phyloP scores from a whole-genome alignment of 2,113 vertebrate genomes.

The Hyla sarda region DNA sequence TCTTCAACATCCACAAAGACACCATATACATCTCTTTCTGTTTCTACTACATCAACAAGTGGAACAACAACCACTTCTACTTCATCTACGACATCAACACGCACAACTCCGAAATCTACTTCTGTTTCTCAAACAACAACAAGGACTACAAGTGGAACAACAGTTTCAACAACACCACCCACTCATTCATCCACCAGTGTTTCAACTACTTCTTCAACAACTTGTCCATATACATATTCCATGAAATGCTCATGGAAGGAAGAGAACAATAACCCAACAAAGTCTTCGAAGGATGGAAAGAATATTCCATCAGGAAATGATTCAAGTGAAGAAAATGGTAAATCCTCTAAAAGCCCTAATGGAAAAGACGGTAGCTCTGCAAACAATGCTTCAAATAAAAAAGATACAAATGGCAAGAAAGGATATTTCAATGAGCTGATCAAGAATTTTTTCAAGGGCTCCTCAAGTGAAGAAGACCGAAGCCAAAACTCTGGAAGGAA shows the following conservation, averaged over 20 bases:
- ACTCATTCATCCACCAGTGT: no score
- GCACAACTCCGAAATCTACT: no score
- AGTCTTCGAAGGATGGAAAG: no score
- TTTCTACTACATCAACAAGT: no score
- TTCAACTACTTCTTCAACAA: conserved; percentile 14
- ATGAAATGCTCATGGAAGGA: conserved; percentile 14
- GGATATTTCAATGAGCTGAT: neutral
- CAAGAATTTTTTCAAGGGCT: neutral
- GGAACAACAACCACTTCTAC: no score
- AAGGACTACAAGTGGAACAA: no score
- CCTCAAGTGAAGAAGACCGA: conserved; percentile 3
- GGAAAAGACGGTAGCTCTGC: neutral
- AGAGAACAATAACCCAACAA: no score
- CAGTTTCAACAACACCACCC: no score
- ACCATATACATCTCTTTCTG: no score
- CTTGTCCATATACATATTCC: neutral
- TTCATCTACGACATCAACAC: no score
- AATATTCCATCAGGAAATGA: no score
- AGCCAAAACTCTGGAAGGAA: neutral
- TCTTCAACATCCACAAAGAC: neutral
- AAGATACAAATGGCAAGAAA: neutral
- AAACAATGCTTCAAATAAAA: neutral
- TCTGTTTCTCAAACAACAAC: no score
- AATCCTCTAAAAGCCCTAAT: neutral
- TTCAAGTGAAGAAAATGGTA: neutral